Conservation (phyloP, 2,888 invertebrate genomes). For the Drosophila mulleri region DNA sequence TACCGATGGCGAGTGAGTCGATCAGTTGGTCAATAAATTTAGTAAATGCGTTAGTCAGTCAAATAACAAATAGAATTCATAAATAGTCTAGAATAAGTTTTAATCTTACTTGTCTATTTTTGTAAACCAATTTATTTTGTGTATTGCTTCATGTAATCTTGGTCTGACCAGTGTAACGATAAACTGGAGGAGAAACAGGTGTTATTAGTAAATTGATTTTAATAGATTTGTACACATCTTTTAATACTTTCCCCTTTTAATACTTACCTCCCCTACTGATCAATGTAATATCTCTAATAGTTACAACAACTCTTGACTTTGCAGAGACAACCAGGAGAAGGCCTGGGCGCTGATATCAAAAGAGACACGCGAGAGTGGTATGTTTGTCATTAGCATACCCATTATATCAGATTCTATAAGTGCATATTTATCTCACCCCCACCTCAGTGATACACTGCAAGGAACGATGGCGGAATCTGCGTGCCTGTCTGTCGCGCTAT, state of each 20-base stretch:
- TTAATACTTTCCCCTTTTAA: not conserved
- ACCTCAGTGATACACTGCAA: slow-evolving; percentile 84
- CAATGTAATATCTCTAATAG: not conserved
- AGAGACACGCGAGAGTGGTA: slow-evolving; percentile 84
- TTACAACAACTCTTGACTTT: slow-evolving; percentile 4
- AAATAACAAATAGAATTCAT: too few species aligned
- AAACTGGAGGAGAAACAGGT: too few species aligned
- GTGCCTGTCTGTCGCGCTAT: slow-evolving; percentile 84
- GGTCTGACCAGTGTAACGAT: too few species aligned
- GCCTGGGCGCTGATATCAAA: slow-evolving; percentile 84
- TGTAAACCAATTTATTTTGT: too few species aligned
- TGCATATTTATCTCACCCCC: not conserved
- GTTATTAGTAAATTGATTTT: too few species aligned
- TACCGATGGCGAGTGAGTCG: too few species aligned
- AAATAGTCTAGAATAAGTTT: too few species aligned
- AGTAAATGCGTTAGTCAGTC: too few species aligned
- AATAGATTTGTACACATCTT: too few species aligned
- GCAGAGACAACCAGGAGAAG: slow-evolving; percentile 85
- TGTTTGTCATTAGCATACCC: slow-evolving; percentile 61
- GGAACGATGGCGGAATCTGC: slow-evolving; percentile 85
- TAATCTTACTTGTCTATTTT: too few species aligned
- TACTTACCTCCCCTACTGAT: not conserved
- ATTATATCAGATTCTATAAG: not conserved
- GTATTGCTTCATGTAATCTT: too few species aligned
- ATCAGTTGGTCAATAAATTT: too few species aligned